Evolutionary conservation across 2,113 vertebrate species (phyloP), one percentile per base, ranked within the genome.

Genomic region (Psittacus erithacus): DNA sequence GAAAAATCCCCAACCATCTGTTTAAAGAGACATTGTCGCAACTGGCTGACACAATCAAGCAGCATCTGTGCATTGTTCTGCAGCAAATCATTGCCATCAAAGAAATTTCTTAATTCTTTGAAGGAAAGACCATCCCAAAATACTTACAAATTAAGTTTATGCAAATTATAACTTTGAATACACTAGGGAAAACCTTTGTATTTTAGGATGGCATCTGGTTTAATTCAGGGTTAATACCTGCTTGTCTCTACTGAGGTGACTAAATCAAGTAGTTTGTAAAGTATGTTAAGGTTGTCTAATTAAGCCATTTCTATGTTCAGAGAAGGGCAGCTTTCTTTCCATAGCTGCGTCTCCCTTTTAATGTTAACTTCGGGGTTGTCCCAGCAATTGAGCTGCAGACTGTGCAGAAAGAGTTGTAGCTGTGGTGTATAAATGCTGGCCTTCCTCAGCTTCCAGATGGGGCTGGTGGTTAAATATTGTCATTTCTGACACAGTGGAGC

Each of bases 351-450:
- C 10, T 47, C 7, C 14, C 13, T 77, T 60, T 76, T 57, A 50
- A 13, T 18, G 7, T 15, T 55, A 46, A 23, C 17, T 41, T 52
- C 7, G 22, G n/a, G 7, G 10, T 16, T 62, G 55, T 49, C 28
- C 41, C 52, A 67, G n/a, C 39, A 71, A 35, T 13, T 0, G 4
- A 60, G 22, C 62, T n/a, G 11, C 19, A 27, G 29, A 9, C 7
- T 4, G 49, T 17, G 22, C 15, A 41, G 43, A 16, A 43, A 17
- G 23, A 49, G 24, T 4, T 39, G 20, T 10, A 39, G 28, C 16
- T 28, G 8, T 6, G 23, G 10, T 2, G 1, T 3, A 6, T 25
- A 18, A 20, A 24, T 4, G 7, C 22, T 11, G 3, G 17, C 43
- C 9, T 38, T 20, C 33, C 24, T 6, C 46, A 44, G 20, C 8